Conservation (phyloP, 1,140 invertebrate genomes). For the Lepidurus packardi region DNA sequence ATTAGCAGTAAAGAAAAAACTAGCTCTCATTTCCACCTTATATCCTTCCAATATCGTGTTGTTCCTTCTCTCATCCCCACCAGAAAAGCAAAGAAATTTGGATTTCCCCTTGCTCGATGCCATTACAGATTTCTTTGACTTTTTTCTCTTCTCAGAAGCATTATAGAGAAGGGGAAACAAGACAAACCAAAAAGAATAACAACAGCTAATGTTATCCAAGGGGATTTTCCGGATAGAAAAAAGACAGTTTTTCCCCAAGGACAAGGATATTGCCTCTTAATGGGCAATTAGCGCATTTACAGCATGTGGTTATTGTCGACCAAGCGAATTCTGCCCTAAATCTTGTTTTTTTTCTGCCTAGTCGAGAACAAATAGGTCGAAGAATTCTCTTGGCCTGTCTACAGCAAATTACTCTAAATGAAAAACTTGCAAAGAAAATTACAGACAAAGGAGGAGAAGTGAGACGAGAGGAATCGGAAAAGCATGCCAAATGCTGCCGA, state of each 20-base stretch:
- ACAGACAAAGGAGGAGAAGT: background rate
- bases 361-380: background rate
- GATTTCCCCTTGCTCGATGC: too few relatives aligned
- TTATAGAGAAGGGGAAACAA: too few relatives aligned
- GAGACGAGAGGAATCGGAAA: background rate
- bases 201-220: background rate
- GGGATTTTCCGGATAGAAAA: background rate
- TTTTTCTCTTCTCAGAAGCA: too few relatives aligned
- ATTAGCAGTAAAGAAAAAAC: slow-evolving; percentile 29
- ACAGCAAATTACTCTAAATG: background rate
- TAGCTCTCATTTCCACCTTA: background rate
- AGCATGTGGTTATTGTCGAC: slow-evolving; percentile 8
- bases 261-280: background rate
- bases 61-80: background rate
- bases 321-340: background rate
- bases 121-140: too few relatives aligned
- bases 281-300: background rate
- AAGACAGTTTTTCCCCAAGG: background rate
- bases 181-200: too few relatives aligned
- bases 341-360: background rate
- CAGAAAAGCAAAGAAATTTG: too few relatives aligned
- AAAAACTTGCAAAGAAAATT: background rate
- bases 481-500: background rate
- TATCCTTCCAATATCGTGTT: background rate
- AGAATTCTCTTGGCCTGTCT: background rate